Base-by-base conservation (phyloP, 2,888 invertebrate genomes). In the Clusia tigrina region DNA sequence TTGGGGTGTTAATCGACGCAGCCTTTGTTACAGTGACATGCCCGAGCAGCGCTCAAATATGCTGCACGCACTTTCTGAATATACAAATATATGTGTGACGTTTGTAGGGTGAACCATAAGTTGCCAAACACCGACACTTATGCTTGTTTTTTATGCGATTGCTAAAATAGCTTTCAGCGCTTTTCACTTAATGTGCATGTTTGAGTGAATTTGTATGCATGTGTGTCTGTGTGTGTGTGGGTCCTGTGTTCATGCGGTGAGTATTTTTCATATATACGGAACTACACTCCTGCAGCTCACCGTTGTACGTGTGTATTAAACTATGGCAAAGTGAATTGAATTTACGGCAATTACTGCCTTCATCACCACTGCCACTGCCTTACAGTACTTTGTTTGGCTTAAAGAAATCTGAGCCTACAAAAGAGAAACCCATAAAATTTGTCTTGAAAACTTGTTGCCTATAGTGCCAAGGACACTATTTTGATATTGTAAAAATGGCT, bases 281-380 rank as follows among this genome's bases (percentile, higher is more conserved):
- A 37, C n/a, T n/a, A 24, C 42, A 37, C 15, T 37, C 38, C 17
- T 22, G 18, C 18, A 15, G 18, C 12, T 22, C 26, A 18, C 32
- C 15, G 3, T 23, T 5, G 6, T 56, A 42, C 5, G 10, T 20
- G 53, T 24, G 2, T 2, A 22, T 9, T 15, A 15, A 25, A 24
- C 22, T 1, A 3, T 20, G 25, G n/a, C n/a, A n/a, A n/a, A n/a
- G n/a, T 32, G 32, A 25, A 32, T 32, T 54, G 54, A 54, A 54
- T 32, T 54, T 54, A 25, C 12, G 2, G 54, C 54, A 54, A 54
- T 54, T 54, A 54, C 54, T n/a, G 24, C n/a, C 22, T 23, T 2
- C 2, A 12, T 48, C 10, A 18, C n/a, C 5, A 6, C 3, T 52
- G 18, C 20, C 17, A 10, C 52, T 52, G 20, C 20, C 17, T 52